A percentile compares a stretch with the other conserved stretches of the same genome.
phyloP scores from a whole-genome alignment of 2,113 vertebrate genomes.

The Neodontobutis hainanensis region DNA sequence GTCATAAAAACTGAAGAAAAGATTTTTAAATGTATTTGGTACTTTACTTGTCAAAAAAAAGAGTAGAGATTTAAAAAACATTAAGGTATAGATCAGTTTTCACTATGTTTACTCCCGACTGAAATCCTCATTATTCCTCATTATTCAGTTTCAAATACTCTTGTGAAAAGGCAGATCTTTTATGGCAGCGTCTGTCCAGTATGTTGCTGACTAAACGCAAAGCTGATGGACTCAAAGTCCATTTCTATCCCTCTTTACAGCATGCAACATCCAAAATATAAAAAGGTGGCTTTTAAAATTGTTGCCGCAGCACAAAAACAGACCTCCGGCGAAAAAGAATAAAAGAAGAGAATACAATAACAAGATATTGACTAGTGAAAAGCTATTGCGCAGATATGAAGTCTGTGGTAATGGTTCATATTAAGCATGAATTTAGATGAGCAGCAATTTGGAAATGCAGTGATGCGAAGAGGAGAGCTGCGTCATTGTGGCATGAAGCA shows the following conservation, averaged over 20 bases:
- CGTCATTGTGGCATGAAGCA: neutral
- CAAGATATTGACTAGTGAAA: neutral
- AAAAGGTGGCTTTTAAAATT: neutral
- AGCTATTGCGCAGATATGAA: neutral
- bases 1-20: neutral
- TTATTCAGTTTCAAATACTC: slow-evolving; percentile 1
- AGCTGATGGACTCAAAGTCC: slow-evolving; percentile 4
- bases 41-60: slow-evolving; percentile 1
- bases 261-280: slow-evolving; percentile 15
- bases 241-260: neutral
- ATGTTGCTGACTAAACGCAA: slow-evolving; percentile 7
- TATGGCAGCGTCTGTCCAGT: neutral
- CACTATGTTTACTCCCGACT: neutral
- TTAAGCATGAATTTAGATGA: neutral
- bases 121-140: neutral
- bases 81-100: neutral
- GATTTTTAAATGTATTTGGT: neutral
- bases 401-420: neutral
- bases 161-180: neutral
- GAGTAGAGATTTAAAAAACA: slow-evolving; percentile 3
- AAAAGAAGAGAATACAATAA: neutral
- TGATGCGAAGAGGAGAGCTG: no score
- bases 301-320: neutral
- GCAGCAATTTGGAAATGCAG: no score
- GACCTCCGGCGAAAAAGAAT: neutral